Conservation (phyloP, 2,888 invertebrate species). For the Rhogogaster chlorosoma region DNA sequence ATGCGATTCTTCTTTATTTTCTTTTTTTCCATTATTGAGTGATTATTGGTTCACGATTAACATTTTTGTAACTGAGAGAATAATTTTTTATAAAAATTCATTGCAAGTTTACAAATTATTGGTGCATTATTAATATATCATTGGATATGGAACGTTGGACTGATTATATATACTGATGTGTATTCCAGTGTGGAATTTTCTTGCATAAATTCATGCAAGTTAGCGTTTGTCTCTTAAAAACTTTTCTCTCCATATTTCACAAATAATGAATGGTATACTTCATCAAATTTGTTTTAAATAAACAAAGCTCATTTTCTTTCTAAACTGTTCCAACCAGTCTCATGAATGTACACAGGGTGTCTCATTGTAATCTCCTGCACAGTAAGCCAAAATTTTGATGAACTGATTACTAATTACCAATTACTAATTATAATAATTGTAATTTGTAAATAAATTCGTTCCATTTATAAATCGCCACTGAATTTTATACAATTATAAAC, state of each 20-base stretch:
- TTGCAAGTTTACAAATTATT: background rate
- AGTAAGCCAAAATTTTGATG: background rate
- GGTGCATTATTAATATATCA: constrained; percentile 4
- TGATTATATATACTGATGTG: background rate
- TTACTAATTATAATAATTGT: background rate
- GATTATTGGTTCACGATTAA: background rate
- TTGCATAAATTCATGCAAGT: background rate
- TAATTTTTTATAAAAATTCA: background rate
- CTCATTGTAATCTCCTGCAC: background rate
- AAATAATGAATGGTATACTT: background rate
- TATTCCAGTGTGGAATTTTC: background rate
- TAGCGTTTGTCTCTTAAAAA: background rate
- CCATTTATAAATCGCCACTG: background rate
- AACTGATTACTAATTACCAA: background rate
- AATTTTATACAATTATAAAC: background rate
- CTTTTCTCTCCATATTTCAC: background rate
- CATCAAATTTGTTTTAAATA: background rate
- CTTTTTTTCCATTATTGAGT: background rate
- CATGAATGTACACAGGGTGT: background rate
- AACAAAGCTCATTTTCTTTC: background rate
- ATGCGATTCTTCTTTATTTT: background rate
- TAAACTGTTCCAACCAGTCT: background rate
- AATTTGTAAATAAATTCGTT: constrained; percentile 1
- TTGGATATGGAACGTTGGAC: constrained; percentile 18
- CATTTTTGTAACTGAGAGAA: background rate